phyloP scores from a whole-genome alignment of 2,113 vertebrate species.

The Cepphus grylle region DNA sequence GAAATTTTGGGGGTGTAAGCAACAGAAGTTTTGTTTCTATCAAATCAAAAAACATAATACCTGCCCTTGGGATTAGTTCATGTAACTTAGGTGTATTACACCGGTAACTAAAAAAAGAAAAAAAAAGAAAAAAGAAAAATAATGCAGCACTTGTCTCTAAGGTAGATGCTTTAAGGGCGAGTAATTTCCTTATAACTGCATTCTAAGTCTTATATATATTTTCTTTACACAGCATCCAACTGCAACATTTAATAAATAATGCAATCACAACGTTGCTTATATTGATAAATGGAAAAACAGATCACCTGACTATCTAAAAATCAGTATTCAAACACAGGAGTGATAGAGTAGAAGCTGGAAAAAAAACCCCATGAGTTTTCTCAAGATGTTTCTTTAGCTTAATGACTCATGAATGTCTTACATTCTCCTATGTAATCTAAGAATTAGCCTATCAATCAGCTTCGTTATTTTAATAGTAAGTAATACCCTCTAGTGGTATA shows the following conservation, averaged over 20 bases:
- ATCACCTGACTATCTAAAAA: background rate
- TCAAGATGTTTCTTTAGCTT: background rate
- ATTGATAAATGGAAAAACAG: background rate
- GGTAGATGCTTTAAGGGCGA: background rate
- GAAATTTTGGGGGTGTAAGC: background rate
- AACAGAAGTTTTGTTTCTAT: background rate
- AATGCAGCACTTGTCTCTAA: background rate
- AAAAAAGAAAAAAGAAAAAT: background rate
- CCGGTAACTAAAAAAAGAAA: background rate
- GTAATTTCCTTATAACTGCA: background rate
- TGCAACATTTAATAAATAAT: background rate
- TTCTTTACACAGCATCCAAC: background rate
- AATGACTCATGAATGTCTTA: background rate
- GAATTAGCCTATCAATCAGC: background rate
- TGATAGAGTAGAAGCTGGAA: background rate
- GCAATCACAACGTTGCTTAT: background rate
- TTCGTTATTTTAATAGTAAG: background rate
- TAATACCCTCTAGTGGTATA: constrained; percentile 50
- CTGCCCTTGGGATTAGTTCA: background rate
- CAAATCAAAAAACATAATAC: background rate
- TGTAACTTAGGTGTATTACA: background rate
- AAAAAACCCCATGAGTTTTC: background rate
- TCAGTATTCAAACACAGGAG: background rate
- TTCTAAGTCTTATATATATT: background rate
- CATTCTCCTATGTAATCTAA: background rate